Evolutionary conservation across 2,113 vertebrate genomes (phyloP), one percentile per base, ranked within the genome.

Genomic region (Odocoileus hemionus): DNA sequence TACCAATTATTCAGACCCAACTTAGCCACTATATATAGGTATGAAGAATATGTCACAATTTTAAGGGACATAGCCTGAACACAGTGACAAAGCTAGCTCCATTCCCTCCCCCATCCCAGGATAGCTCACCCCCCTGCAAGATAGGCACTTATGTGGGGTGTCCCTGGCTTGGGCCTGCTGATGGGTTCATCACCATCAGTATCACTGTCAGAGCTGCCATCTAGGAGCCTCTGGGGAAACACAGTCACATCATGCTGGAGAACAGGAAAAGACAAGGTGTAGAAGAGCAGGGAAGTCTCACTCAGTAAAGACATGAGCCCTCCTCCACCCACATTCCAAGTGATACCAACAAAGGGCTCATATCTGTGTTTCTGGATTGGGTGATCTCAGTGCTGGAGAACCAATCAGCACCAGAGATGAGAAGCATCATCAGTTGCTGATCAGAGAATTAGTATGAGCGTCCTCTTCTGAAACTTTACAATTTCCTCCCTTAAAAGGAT

Each of bases 391-490:
- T n/a, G 7, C 10, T 3, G 4, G 8, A 10, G 39, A 96, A 6
- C 52, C 50, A 98, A 93, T 95, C 67, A 91, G 55, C 47, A 80
- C 33, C 8, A 30, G 10, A 23, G 1, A 2, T 19, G 1, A 6
- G 10, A 0, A 28, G 23, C 64, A 61, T 96, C 97, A 97, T 67
- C 61, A 86, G 93, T 91, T 89, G 45, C 36, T 58, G 19, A 95
- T 43, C 91, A 97, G 82, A 93, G 8, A 91, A 30, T 60, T 15
- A 13, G 2, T 17, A 6, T 11, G 58, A 67, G 58, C 11, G 43
- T 54, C 39, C 17, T 61, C 55, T 94, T 88, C 64, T 64, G 43
- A 74, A 86, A 64, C 28, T 39, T 78, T 1, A 76, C 6, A 28
- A 33, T 64, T 86, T 83, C 55, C 19, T 33, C 21, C 60, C 10